These are phyloP conservation scores for Halictus ligatus DNA, from an alignment of 2,888 invertebrate genomes.

Conservation along the genomic window DNA sequence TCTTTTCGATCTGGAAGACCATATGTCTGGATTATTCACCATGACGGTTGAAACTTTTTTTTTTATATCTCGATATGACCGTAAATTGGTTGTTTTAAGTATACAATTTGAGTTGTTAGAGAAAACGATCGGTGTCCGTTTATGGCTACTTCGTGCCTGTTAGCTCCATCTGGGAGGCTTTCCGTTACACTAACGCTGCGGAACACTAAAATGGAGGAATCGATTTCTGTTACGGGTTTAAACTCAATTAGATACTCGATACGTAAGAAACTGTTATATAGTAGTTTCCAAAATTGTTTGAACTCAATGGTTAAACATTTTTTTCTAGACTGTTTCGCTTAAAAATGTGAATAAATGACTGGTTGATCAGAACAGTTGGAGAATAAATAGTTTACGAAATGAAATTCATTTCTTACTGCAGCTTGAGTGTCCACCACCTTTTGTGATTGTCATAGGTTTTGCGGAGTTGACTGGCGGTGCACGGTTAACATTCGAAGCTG, in stretches of 20 bases:
- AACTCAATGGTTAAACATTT: too few species aligned
- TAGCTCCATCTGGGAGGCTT: not conserved
- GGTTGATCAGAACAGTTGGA: too few species aligned
- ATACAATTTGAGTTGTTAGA: not conserved
- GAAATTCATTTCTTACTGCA: too few species aligned
- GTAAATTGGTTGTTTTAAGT: not conserved
- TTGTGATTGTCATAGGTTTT: not conserved
- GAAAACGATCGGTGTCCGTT: not conserved
- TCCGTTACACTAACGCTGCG: not conserved
- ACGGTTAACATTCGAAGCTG: constrained; percentile 11
- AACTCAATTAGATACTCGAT: too few species aligned
- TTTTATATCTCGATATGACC: not conserved
- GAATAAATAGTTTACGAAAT: too few species aligned
- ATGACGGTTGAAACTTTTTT: not conserved
- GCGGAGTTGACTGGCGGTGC: not conserved
- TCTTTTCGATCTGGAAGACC: not conserved
- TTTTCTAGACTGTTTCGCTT: not conserved
- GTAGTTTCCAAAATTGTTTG: not conserved
- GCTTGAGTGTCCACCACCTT: too few species aligned
- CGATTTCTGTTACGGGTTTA: not conserved
- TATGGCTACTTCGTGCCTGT: not conserved
- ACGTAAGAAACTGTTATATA: too few species aligned
- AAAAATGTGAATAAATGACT: not conserved
- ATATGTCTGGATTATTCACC: constrained; percentile 3
- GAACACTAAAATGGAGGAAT: not conserved